Conservation (phyloP, 2,113 vertebrate genomes). For the Pteruthius melanotis region DNA sequence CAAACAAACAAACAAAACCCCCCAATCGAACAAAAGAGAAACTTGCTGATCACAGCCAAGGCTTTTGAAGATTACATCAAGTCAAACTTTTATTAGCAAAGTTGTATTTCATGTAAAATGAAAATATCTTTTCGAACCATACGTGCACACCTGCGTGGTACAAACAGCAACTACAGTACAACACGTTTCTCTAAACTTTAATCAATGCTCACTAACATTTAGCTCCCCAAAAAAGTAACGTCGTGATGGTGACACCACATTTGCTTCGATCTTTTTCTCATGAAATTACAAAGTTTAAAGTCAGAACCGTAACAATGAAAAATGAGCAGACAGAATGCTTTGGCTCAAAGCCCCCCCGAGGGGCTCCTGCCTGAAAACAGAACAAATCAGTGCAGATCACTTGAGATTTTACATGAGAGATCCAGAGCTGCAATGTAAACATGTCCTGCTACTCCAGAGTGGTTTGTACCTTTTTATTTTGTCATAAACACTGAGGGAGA, state of each 20-base stretch:
- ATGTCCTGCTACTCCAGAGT: not conserved
- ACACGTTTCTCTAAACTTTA: constrained; percentile 63
- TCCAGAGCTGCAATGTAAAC: constrained; percentile 59
- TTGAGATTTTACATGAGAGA: not conserved
- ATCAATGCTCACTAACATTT: constrained; percentile 60
- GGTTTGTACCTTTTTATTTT: not conserved
- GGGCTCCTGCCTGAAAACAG: constrained; percentile 42
- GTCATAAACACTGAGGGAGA: not conserved
- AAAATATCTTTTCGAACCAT: constrained; percentile 69
- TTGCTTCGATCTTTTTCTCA: constrained; percentile 36
- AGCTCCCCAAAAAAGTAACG: constrained; percentile 45
- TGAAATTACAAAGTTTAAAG: constrained; percentile 26
- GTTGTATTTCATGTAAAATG: constrained; percentile 71
- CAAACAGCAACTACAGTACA: constrained; percentile 74
- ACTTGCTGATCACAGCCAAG: not conserved
- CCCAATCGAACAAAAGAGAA: not conserved
- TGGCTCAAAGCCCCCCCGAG: constrained; percentile 51
- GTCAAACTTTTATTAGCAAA: constrained; percentile 80
- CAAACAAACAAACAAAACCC: not conserved
- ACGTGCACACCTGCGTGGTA: constrained; percentile 69
- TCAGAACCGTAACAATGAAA: not conserved
- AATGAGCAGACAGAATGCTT: constrained; percentile 37
- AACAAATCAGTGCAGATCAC: constrained; percentile 31
- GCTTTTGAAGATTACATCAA: constrained; percentile 63
- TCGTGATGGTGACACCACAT: constrained; percentile 13